These are phyloP conservation scores for Drosophila parthenogenetica DNA, from an alignment of 2,888 invertebrate genomes.

Conservation along the genomic window DNA sequence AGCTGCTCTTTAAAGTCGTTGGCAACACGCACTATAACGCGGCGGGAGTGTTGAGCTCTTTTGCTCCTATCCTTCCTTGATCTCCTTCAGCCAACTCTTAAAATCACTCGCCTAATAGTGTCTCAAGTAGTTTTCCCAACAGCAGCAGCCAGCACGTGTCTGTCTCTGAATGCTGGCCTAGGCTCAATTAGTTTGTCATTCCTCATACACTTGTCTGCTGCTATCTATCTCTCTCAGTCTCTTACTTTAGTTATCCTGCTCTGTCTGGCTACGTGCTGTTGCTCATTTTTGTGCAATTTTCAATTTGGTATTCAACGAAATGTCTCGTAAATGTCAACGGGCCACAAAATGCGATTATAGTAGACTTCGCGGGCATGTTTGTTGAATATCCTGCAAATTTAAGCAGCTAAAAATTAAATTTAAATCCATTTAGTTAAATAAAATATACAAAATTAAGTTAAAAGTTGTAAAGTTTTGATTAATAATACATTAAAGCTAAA, in stretches of 20 bases:
- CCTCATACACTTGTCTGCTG: slow-evolving; percentile 51
- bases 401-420: neutral
- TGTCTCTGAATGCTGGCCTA: slow-evolving; percentile 34
- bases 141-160: slow-evolving; percentile 45
- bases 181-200: slow-evolving; percentile 68
- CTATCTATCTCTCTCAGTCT: neutral
- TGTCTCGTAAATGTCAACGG: slow-evolving; percentile 64
- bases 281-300: slow-evolving; percentile 60
- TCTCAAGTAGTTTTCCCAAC: slow-evolving; percentile 58
- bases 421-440: neutral
- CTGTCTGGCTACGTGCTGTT: slow-evolving; percentile 38
- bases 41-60: neutral
- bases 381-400: slow-evolving; percentile 28
- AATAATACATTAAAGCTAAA: too few species aligned
- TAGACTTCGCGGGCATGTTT: neutral
- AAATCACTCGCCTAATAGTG: slow-evolving; percentile 31
- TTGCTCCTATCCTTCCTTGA: neutral
- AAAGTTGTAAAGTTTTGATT: too few species aligned
- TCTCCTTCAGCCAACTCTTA: neutral
- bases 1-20: slow-evolving; percentile 47
- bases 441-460: too few species aligned
- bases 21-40: slow-evolving; percentile 56
- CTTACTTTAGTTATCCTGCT: neutral
- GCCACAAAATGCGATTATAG: slow-evolving; percentile 34
- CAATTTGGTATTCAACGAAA: slow-evolving; percentile 58